Percentiles rank a stretch among this genome's conserved stretches.
phyloP scores from a whole-genome alignment of 2,113 vertebrate genomes.

The Mobula hypostoma region DNA sequence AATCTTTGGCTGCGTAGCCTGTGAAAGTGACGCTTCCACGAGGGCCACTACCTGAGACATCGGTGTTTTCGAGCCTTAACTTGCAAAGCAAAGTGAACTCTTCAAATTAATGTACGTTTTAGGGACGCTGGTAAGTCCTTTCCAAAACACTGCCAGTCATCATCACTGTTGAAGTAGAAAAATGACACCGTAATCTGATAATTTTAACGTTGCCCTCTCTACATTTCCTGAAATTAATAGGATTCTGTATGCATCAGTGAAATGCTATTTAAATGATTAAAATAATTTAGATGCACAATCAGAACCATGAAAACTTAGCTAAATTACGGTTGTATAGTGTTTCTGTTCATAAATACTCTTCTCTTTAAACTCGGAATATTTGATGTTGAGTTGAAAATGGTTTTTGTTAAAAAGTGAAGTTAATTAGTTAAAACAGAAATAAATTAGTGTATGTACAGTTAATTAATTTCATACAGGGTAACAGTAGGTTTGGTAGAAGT shows the following conservation, averaged over 20 bases:
- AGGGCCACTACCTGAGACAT: background rate
- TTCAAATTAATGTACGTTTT: background rate
- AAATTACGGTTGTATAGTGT: background rate
- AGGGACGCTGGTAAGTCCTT: too few species aligned
- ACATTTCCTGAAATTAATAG: background rate
- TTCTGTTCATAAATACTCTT: too few species aligned
- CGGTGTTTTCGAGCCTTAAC: background rate
- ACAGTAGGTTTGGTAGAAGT: background rate
- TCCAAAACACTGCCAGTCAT: background rate
- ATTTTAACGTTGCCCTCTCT: background rate
- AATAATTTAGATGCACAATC: background rate
- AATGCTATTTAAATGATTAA: background rate
- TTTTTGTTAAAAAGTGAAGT: conserved; percentile 1
- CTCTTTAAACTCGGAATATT: background rate
- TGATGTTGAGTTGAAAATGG: background rate
- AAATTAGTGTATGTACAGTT: background rate
- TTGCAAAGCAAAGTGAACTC: background rate
- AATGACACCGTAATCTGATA: background rate
- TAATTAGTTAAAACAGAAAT: background rate
- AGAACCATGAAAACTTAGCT: background rate
- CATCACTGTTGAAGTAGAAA: background rate
- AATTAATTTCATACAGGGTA: background rate
- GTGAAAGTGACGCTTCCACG: background rate
- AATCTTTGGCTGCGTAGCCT: background rate
- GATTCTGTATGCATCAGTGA: background rate